Conservation (phyloP, 2,888 invertebrate species). For the Campoplex capitator region DNA sequence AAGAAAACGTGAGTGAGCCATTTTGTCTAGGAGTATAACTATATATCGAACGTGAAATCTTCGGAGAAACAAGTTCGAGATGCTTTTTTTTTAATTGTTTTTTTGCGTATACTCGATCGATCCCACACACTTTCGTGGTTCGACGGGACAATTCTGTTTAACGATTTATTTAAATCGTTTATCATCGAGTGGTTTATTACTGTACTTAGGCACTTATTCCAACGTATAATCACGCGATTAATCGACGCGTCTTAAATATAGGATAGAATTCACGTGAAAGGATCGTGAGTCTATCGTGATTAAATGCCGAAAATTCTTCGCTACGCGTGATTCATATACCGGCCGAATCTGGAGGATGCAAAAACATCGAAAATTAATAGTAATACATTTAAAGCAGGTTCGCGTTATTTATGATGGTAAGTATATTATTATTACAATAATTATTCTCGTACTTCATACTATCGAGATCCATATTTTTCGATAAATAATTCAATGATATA, state of each 20-base stretch:
- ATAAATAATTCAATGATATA: neutral
- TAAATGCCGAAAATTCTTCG: constrained; percentile 8
- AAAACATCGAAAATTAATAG: neutral
- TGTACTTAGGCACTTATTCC: neutral
- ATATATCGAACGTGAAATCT: neutral
- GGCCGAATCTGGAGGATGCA: neutral
- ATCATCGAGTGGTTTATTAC: neutral
- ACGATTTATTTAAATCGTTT: neutral
- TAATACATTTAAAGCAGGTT: neutral
- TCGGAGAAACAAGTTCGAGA: neutral
- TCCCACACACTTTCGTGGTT: neutral
- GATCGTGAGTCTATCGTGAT: neutral
- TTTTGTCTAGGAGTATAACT: constrained; percentile 5
- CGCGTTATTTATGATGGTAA: constrained; percentile 19
- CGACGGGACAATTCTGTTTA: constrained; percentile 8
- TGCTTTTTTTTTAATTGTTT: neutral
- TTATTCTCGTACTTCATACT: neutral
- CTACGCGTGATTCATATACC: constrained; percentile 9
- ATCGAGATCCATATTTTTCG: neutral
- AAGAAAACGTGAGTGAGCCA: constrained; percentile 73
- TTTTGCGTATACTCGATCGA: neutral
- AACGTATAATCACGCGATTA: constrained; percentile 24
- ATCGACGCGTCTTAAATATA: constrained; percentile 39
- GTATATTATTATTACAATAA: constrained; percentile 1
- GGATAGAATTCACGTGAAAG: constrained; percentile 27